Conservation (phyloP, 2,888 invertebrate species). For the Pseudoips prasinana region DNA sequence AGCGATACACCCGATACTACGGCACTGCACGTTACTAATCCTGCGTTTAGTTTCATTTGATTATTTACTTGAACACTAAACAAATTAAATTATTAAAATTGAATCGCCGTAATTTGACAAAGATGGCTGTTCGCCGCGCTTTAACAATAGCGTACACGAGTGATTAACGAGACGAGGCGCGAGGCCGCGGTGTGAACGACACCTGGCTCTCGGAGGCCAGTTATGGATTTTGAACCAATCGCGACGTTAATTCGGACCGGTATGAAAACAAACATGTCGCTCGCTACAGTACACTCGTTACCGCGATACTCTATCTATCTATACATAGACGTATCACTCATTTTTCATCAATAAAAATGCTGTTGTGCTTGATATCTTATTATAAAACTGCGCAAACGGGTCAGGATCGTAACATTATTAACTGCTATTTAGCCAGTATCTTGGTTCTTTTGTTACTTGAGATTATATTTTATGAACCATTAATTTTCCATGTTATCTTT, state of each 20-base stretch:
- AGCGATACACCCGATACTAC: constrained; percentile 60
- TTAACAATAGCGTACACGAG: constrained; percentile 80
- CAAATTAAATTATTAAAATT: constrained; percentile 67
- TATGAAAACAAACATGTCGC: constrained; percentile 79
- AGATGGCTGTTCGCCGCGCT: constrained; percentile 79
- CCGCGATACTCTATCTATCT: constrained; percentile 51
- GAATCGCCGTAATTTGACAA: constrained; percentile 78
- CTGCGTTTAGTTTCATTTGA: constrained; percentile 67
- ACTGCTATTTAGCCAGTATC: constrained; percentile 5
- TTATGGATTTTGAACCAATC: constrained; percentile 82
- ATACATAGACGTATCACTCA: constrained; percentile 54
- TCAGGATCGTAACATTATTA: constrained; percentile 14
- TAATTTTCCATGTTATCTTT: too few species aligned
- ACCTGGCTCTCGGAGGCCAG: constrained; percentile 81
- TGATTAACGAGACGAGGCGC: constrained; percentile 82
- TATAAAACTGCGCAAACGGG: constrained; percentile 33
- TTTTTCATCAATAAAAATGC: constrained; percentile 62
- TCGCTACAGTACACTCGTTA: constrained; percentile 43
- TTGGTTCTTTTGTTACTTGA: too few species aligned
- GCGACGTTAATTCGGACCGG: constrained; percentile 81
- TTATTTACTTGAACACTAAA: constrained; percentile 45
- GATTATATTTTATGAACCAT: too few species aligned
- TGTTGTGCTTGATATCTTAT: constrained; percentile 35
- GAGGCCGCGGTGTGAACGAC: constrained; percentile 83
- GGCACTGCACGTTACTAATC: constrained; percentile 58